These are phyloP conservation scores for Ptychochromis oligacanthus DNA, from an alignment of 2,113 vertebrate genomes.

Conservation along the genomic window DNA sequence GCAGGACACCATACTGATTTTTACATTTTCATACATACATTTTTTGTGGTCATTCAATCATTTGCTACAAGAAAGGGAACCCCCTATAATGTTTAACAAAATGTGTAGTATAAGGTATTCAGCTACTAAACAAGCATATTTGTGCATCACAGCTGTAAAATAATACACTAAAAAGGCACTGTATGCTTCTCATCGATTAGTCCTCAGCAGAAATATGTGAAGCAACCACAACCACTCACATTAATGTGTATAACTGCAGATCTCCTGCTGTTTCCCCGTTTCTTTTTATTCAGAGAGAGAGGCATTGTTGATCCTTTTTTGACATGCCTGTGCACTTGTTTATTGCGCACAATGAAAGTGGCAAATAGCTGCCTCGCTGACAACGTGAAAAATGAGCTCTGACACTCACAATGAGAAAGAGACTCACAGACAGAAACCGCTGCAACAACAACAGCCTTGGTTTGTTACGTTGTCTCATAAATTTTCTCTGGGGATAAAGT, in stretches of 20 bases:
- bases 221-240: not conserved
- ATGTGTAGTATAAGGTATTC: not conserved
- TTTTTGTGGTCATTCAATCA: not conserved
- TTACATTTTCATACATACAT: not conserved
- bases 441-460: not conserved
- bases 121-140: not conserved
- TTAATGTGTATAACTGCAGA: not conserved
- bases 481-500: slow-evolving; percentile 6
- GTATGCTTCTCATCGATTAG: slow-evolving; percentile 1
- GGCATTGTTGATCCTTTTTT: slow-evolving; percentile 1
- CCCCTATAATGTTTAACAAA: not conserved
- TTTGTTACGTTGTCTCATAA: slow-evolving; percentile 12
- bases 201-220: slow-evolving; percentile 16
- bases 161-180: not conserved
- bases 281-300: not conserved
- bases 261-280: not conserved
- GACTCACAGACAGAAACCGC: slow-evolving; percentile 5
- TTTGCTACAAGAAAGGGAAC: not conserved
- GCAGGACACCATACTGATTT: not conserved
- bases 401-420: slow-evolving; percentile 24
- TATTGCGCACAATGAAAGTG: slow-evolving; percentile 11
- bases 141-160: not conserved
- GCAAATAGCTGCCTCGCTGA: slow-evolving; percentile 19
- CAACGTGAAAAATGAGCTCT: slow-evolving; percentile 42
- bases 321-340: slow-evolving; percentile 22